A percentile compares a stretch with the other conserved stretches of the same genome.
Evolutionary conservation across 2,113 vertebrate genomes (phyloP).

Genomic region (Perccottus glenii): DNA sequence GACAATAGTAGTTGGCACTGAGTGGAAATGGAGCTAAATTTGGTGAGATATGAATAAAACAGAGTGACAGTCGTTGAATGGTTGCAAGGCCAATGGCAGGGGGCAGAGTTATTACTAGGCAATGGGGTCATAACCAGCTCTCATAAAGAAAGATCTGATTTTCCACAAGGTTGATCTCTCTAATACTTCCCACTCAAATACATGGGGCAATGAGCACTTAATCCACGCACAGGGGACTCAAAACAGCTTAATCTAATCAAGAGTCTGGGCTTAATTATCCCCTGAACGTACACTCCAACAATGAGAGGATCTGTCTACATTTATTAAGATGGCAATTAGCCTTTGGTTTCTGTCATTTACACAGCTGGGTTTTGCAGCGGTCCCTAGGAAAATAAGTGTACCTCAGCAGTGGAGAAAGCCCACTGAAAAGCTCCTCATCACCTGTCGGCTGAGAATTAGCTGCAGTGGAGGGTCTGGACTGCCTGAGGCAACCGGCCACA

Average conservation of each 20-base stretch:
- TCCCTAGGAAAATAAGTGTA: constrained; percentile 53
- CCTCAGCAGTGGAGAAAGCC: constrained; percentile 34
- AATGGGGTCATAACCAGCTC: constrained; percentile 67
- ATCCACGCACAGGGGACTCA: constrained; percentile 69
- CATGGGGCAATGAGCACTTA: constrained; percentile 68
- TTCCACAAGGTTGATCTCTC: constrained; percentile 73
- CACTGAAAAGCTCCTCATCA: constrained; percentile 38
- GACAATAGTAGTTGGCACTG: neutral
- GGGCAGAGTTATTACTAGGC: constrained; percentile 1
- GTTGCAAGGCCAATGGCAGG: neutral
- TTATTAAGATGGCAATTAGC: constrained; percentile 75
- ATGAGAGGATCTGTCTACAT: constrained; percentile 73
- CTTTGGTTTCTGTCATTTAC: constrained; percentile 66
- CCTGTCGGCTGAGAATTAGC: constrained; percentile 36
- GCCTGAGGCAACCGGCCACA: constrained; percentile 26
- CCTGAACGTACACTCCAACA: constrained; percentile 73
- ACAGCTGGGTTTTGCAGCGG: constrained; percentile 60
- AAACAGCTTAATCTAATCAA: constrained; percentile 79
- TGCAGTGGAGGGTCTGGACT: constrained; percentile 16
- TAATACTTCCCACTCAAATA: constrained; percentile 71
- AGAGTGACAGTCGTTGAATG: neutral
- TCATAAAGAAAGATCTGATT: constrained; percentile 71
- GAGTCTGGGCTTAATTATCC: constrained; percentile 77
- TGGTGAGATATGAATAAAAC: neutral
- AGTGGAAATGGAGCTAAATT: too few relatives aligned